A percentile compares a stretch with the other conserved stretches of the same genome.
phyloP scores from a whole-genome alignment of 1,140 invertebrate species.

The Euschistus heros region DNA sequence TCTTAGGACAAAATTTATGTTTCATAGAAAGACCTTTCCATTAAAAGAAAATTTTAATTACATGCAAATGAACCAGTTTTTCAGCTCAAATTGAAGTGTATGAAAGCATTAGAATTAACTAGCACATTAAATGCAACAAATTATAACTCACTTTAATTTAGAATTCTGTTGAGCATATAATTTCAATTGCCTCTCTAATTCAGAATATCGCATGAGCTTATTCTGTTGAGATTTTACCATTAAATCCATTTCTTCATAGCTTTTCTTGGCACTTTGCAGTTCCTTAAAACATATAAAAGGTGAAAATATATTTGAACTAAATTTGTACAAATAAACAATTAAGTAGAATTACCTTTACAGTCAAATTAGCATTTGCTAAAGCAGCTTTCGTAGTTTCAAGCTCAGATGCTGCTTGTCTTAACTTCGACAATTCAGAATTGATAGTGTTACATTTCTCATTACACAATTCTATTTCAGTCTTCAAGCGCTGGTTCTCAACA shows the following conservation, averaged over 20 bases:
- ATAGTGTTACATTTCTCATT: constrained; percentile 11
- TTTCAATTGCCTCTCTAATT: constrained; percentile 28
- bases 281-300: constrained; percentile 24
- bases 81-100: no score
- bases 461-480: neutral
- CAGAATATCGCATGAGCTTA: constrained; percentile 27
- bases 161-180: constrained; percentile 25
- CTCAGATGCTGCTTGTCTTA: constrained; percentile 27
- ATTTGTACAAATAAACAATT: constrained; percentile 7
- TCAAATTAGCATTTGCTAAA: constrained; percentile 21
- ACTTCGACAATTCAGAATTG: constrained; percentile 24
- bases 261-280: constrained; percentile 26
- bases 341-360: constrained; percentile 22
- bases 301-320: neutral
- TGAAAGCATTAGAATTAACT: no score
- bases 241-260: constrained; percentile 22
- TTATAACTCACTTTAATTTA: constrained; percentile 24
- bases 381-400: constrained; percentile 18
- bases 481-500: neutral
- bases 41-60: no score
- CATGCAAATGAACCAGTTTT: no score
- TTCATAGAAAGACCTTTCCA: no score
- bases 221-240: constrained; percentile 27
- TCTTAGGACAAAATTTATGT: no score
- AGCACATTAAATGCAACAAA: neutral